phyloP scores from a whole-genome alignment of 2,797 vertebrate genomes.

The Argentina silus region DNA sequence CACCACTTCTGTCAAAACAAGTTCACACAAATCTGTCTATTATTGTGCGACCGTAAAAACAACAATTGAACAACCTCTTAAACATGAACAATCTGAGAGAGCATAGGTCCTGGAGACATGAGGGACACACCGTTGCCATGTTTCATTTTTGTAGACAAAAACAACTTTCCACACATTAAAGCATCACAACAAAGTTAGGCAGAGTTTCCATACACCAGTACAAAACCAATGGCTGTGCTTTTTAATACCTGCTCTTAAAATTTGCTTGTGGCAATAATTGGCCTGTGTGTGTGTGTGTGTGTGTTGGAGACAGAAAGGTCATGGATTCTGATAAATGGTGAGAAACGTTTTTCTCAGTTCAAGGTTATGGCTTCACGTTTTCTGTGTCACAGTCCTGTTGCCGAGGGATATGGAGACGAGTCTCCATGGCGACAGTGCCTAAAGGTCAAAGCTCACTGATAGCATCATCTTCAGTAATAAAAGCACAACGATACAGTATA shows the following conservation, averaged over 20 bases:
- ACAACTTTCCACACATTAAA: not conserved
- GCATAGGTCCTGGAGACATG: not conserved
- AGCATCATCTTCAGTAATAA: conserved; percentile 4
- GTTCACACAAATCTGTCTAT: not conserved
- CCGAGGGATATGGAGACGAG: conserved; percentile 7
- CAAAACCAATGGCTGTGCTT: conserved; percentile 74
- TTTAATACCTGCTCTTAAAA: conserved; percentile 63
- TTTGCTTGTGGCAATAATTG: conserved; percentile 27
- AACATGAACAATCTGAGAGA: conserved; percentile 2
- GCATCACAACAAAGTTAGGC: conserved; percentile 12
- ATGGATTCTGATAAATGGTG: not conserved
- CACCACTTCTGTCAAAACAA: not conserved
- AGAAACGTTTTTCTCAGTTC: conserved; percentile 17
- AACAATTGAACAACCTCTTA: not conserved
- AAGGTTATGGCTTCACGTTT: conserved; percentile 58
- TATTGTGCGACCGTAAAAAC: not conserved
- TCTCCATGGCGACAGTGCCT: conserved; percentile 12
- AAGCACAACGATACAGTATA: conserved; percentile 2
- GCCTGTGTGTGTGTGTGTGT: conserved; percentile 11
- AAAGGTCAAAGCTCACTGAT: not conserved
- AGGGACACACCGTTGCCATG: not conserved
- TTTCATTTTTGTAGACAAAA: not conserved
- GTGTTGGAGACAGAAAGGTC: conserved; percentile 17
- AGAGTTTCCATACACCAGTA: conserved; percentile 33
- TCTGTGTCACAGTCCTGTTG: conserved; percentile 30